Conservation (phyloP, 2,113 vertebrate species). For the Pseudolaguvia tuberculata region DNA sequence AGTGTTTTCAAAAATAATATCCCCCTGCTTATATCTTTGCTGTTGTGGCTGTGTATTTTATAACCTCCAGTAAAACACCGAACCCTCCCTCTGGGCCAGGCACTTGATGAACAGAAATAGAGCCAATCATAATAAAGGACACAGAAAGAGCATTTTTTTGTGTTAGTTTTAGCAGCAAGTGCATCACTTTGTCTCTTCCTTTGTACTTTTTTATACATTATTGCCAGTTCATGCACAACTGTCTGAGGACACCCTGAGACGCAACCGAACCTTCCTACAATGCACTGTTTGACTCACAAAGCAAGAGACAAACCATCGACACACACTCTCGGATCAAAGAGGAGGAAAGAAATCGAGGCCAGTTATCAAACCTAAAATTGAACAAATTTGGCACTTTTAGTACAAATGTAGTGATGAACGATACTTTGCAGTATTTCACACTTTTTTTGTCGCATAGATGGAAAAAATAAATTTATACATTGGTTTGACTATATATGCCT, state of each 20-base stretch:
- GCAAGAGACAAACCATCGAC: slow-evolving; percentile 38
- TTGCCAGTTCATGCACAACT: slow-evolving; percentile 44
- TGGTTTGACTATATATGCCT: slow-evolving; percentile 53
- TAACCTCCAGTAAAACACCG: slow-evolving; percentile 31
- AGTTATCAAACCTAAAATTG: slow-evolving; percentile 30
- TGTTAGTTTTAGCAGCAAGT: slow-evolving; percentile 50
- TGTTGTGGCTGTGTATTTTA: slow-evolving; percentile 42
- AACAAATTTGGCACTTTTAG: slow-evolving; percentile 29
- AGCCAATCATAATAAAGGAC: slow-evolving; percentile 29
- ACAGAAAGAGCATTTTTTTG: slow-evolving; percentile 34
- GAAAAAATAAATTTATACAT: slow-evolving; percentile 37
- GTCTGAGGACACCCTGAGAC: slow-evolving; percentile 49
- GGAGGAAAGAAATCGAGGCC: slow-evolving; percentile 25
- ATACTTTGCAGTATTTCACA: slow-evolving; percentile 41
- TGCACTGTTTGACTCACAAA: slow-evolving; percentile 31
- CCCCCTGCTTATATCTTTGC: slow-evolving; percentile 37
- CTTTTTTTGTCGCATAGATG: slow-evolving; percentile 33
- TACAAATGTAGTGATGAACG: slow-evolving; percentile 37
- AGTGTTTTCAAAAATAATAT: slow-evolving; percentile 13
- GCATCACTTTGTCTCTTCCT: slow-evolving; percentile 30
- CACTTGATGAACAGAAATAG: slow-evolving; percentile 48
- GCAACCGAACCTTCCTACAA: slow-evolving; percentile 36
- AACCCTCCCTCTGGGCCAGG: slow-evolving; percentile 41
- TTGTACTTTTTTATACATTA: slow-evolving; percentile 39
- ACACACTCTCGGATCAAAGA: slow-evolving; percentile 31